Percentiles rank a stretch among this genome's conserved stretches.
phyloP scores from a whole-genome alignment of 2,888 invertebrate genomes.

The Pseudeuparius sepicola region DNA sequence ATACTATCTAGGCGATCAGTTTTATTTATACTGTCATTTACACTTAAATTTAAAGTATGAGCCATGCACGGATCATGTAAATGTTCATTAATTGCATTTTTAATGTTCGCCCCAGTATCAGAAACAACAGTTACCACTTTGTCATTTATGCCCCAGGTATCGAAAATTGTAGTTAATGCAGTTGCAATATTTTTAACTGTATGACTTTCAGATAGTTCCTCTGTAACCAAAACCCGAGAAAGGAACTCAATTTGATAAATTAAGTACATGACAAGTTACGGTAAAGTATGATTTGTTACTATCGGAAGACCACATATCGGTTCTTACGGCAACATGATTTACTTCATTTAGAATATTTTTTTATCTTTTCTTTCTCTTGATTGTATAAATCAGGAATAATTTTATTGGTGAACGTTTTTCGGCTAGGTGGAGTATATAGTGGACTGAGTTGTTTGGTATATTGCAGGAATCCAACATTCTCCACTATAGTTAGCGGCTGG shows the following conservation, averaged over 20 bases:
- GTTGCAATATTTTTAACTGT: conserved; percentile 19
- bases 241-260: conserved; percentile 13
- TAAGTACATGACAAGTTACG: conserved; percentile 19
- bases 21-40: conserved; percentile 13
- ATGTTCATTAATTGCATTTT: conserved; percentile 25
- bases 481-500: conserved; percentile 25
- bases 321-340: conserved; percentile 20
- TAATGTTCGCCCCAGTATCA: conserved; percentile 28
- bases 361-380: conserved; percentile 13
- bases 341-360: conserved; percentile 15
- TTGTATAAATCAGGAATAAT: conserved; percentile 13
- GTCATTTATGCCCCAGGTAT: conserved; percentile 23
- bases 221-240: conserved; percentile 18
- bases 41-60: conserved; percentile 25
- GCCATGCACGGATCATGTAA: conserved; percentile 28
- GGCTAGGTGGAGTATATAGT: conserved; percentile 21
- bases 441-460: conserved; percentile 22
- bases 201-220: conserved; percentile 16
- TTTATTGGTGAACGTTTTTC: conserved; percentile 14
- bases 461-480: conserved; percentile 24
- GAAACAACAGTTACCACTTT: conserved; percentile 27
- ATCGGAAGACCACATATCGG: conserved; percentile 24
- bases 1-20: conserved; percentile 1
- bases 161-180: conserved; percentile 19
- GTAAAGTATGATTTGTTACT: conserved; percentile 18